Evolutionary conservation across 2,113 vertebrate genomes (phyloP).

Genomic region (Crypturellus undulatus): DNA sequence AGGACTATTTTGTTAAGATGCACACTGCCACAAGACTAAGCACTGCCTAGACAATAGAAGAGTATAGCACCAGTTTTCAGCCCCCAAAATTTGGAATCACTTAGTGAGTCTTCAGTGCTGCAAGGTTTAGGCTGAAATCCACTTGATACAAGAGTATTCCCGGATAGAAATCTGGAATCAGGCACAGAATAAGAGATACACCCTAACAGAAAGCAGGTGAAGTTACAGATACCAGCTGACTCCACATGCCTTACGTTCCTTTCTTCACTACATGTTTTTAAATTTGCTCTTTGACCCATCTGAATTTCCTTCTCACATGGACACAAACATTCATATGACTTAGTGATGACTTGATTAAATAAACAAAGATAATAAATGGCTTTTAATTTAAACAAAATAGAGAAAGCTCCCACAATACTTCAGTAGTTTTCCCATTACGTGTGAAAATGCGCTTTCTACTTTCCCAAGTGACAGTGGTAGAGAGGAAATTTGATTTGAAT

Average conservation of each 20-base stretch:
- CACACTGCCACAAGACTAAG: background rate
- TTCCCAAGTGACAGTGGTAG: background rate
- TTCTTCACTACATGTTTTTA: background rate
- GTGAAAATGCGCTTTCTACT: background rate
- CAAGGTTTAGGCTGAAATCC: background rate
- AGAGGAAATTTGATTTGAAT: conserved; percentile 28
- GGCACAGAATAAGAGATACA: background rate
- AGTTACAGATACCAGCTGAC: conserved; percentile 9
- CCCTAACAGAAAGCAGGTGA: conserved; percentile 40
- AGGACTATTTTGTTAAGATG: background rate
- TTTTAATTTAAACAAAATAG: background rate
- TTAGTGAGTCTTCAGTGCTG: background rate
- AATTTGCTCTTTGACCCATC: background rate
- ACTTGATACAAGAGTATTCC: background rate
- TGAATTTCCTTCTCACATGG: background rate
- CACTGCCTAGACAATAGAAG: background rate
- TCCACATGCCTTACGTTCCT: fast-evolving
- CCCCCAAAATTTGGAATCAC: background rate
- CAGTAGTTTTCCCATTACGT: background rate
- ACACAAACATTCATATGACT: background rate
- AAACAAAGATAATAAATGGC: background rate
- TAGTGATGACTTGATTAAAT: background rate
- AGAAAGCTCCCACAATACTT: background rate
- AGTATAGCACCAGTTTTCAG: background rate
- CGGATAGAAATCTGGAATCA: background rate